Conservation (phyloP, 1,140 invertebrate species). For the Drosophila novamexicana region DNA sequence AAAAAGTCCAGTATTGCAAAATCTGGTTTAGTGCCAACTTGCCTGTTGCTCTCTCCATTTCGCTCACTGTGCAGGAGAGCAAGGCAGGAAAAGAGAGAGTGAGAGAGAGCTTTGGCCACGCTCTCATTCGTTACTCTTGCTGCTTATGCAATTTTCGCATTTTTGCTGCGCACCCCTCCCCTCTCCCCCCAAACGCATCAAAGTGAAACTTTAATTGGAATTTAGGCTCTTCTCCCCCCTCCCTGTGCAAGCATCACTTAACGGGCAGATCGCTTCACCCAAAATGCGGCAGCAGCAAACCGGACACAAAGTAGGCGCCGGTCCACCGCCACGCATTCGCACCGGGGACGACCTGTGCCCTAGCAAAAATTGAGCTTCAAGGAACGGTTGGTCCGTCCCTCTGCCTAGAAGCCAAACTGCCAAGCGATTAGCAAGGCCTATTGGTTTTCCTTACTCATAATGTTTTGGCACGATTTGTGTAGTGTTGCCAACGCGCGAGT, state of each 20-base stretch:
- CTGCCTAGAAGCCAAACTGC: constrained; percentile 79
- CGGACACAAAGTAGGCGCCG: constrained; percentile 75
- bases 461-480: constrained; percentile 70
- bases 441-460: constrained; percentile 84
- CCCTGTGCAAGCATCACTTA: constrained; percentile 5
- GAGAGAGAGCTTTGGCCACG: not conserved
- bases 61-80: constrained; percentile 8
- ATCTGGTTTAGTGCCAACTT: constrained; percentile 62
- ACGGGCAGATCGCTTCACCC: constrained; percentile 77
- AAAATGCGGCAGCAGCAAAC: constrained; percentile 38
- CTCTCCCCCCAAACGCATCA: too few relatives aligned
- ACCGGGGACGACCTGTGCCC: constrained; percentile 80
- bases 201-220: constrained; percentile 19
- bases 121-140: constrained; percentile 18
- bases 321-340: constrained; percentile 32
- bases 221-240: not conserved
- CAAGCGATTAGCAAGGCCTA: constrained; percentile 78
- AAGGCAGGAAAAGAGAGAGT: not conserved
- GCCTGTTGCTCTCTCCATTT: constrained; percentile 2
- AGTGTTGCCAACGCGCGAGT: not conserved
- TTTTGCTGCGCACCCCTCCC: constrained; percentile 2
- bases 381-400: constrained; percentile 40
- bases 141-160: constrained; percentile 70
- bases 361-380: constrained; percentile 80
- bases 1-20: constrained; percentile 51